Evolutionary conservation across 2,113 vertebrate species (phyloP), one percentile per base, ranked within the genome.

Genomic region (Pao palembangensis): DNA sequence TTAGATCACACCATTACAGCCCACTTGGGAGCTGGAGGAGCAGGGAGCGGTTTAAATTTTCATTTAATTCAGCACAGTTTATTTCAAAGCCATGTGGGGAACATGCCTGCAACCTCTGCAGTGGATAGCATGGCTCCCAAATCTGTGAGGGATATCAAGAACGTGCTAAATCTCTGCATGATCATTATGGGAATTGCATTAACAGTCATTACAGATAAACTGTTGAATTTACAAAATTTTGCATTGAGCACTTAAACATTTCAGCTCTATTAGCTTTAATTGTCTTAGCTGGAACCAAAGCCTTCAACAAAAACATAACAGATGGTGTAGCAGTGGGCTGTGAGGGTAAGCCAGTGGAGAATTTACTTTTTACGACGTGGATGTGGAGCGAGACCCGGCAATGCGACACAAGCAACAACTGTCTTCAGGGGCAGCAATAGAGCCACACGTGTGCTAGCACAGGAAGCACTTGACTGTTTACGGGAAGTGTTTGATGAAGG

Each of bases 381-480:
- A 77, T 64, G 61, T 71, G n/a, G 57, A 34, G 47, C 60, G 25
- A 72, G 52, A 86, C 80, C 76, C 51, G 44, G 71, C 67, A 72
- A 61, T 59, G 11, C 3, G 50, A 72, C 62, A 58, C 10, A 14
- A 57, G 59, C 58, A 43, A 18, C 58, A 59, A 8, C 75, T 71
- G 75, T 82, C 68, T n/a, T 51, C 48, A 65, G 49, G 67, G 73
- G 54, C 58, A 59, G 53, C 67, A 16, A 64, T 58, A 67, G 70
- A 72, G 62, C 56, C 66, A 61, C 75, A 78, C 81, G 75, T 71
- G 75, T 63, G 64, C 71, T 76, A 66, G 74, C 73, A 69, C 78
- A 85, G 91, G 89, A 92, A 91, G 75, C 78, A 75, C 85, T 89
- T 69, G 75, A 50, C 75, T 91, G 88, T 92, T 92, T 90, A 91